Base-by-base conservation (phyloP, 2,797 vertebrate genomes). In the Cryptoblepharus egeriae region DNA sequence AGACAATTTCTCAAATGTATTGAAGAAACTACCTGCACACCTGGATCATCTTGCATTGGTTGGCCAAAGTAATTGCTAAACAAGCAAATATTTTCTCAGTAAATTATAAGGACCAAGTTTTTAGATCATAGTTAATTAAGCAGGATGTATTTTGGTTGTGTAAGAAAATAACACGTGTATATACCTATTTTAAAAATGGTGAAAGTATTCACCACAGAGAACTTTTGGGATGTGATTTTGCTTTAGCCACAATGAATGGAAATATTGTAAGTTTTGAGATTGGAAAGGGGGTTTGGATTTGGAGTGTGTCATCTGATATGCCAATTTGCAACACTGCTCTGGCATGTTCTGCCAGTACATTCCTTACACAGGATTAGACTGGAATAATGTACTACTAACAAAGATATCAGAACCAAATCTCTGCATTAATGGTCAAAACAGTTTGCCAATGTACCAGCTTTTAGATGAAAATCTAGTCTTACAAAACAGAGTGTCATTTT, bases 51-150 rank as follows among this genome's bases (percentile, higher is more conserved):
- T 26, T 68, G 49, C 30, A 58, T 39, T 65, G 58, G 37, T 61
- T 57, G 65, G 35, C 32, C 58, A 37, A 39, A 35, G n/a, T 39
- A 32, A 77, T 37, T 81, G 68, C 79, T 58, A 60, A 83, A 69
- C 52, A 67, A 81, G 64, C 32, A 64, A 75, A 70, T 24, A 8
- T 68, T 37, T 58, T 10, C n/a, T 37, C 16, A 13, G 37, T 77
- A 73, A 81, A 72, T 77, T 81, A 67, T 20, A 81, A 85, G 60
- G 60, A 72, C 16, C 39, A 67, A 37, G 30, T n/a, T 61, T 75
- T 68, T 74, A 60, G 49, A 79, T 79, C 30, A 67, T 16, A 35
- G 35, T 39, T 77, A 65, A 64, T 78, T 78, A 78, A 78, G 26
- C 22, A 58, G 57, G 5, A 58, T 58, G 57, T 58, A 58, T 58